Percentiles rank a stretch among this genome's conserved stretches.
Evolutionary conservation across 2,113 vertebrate genomes (phyloP).

Genomic region (Callaeas wilsoni): DNA sequence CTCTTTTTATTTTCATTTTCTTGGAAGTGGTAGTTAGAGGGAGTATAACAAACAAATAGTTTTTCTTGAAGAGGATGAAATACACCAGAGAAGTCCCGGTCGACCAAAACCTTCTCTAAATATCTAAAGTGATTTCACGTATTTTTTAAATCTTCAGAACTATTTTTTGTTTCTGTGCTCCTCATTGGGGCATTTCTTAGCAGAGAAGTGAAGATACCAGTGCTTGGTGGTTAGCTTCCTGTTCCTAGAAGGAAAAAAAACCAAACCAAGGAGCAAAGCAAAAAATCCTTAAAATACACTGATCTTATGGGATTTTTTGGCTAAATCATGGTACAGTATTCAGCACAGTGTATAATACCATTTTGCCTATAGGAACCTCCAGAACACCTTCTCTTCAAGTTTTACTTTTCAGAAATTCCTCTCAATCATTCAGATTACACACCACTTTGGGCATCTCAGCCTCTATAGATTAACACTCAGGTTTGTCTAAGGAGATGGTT

Average conservation of each 20-base stretch:
- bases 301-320: not conserved
- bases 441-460: not conserved
- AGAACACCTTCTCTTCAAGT: not conserved
- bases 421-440: not conserved
- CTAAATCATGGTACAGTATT: not conserved
- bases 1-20: constrained; percentile 5
- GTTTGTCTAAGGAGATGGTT: not conserved
- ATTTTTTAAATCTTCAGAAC: not conserved
- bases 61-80: constrained; percentile 1
- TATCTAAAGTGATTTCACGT: not conserved
- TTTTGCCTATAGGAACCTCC: not conserved
- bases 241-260: not conserved
- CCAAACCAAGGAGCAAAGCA: not conserved
- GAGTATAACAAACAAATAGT: not conserved
- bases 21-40: not conserved
- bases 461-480: not conserved
- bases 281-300: not conserved
- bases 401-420: not conserved
- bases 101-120: not conserved
- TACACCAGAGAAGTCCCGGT: not conserved
- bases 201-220: not conserved
- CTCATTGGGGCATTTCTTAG: not conserved
- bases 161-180: not conserved
- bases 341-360: rapidly evolving
- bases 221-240: not conserved